Conservation (phyloP, 2,113 vertebrate species). For the Eleginops maclovinus region DNA sequence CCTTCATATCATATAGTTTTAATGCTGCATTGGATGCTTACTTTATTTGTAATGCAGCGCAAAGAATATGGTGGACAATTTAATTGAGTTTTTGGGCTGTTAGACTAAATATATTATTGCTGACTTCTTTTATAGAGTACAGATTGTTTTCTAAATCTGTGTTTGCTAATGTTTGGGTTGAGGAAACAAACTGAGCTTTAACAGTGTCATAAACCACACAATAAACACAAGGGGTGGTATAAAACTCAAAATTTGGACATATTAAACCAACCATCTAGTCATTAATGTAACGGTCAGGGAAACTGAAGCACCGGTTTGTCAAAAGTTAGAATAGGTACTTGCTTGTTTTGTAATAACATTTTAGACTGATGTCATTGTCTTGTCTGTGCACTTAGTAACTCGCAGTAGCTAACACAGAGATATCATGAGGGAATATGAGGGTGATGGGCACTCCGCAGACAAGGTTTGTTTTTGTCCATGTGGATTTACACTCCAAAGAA, state of each 20-base stretch:
- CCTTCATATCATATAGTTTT: too few species aligned
- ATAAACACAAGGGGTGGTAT: not conserved
- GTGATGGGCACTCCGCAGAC: not conserved
- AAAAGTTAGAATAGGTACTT: not conserved
- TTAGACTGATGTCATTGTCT: not conserved
- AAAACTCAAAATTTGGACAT: not conserved
- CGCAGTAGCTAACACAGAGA: not conserved
- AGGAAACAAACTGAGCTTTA: not conserved
- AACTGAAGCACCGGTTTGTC: not conserved
- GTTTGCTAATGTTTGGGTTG: too few species aligned
- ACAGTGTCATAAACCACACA: not conserved
- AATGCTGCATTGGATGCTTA: not conserved
- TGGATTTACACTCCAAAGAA: constrained; percentile 24
- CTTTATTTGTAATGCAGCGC: not conserved
- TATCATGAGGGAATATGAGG: constrained; percentile 12
- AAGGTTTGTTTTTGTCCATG: constrained; percentile 23
- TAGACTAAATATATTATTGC: not conserved
- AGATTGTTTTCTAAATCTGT: not conserved
- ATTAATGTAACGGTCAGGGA: not conserved
- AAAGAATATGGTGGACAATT: too few species aligned
- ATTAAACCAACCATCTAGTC: not conserved
- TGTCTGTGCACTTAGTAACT: not conserved
- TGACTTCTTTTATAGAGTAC: not conserved
- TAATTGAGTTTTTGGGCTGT: not conserved
- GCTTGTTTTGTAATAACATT: not conserved